phyloP scores from a whole-genome alignment of 2,888 invertebrate genomes.

The Gisinianus flammeolus region DNA sequence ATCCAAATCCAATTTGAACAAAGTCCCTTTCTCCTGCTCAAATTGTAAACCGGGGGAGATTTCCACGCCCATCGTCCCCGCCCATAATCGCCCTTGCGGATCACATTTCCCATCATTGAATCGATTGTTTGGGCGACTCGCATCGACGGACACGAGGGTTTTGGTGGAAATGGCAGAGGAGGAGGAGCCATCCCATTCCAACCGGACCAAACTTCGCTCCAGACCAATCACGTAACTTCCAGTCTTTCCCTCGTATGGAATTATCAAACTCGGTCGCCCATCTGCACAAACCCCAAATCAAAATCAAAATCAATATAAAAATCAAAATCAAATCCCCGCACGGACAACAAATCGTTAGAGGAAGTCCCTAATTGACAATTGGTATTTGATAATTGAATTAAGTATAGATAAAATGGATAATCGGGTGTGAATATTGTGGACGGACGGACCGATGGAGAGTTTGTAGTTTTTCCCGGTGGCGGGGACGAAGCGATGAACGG shows the following conservation, averaged over 20 bases:
- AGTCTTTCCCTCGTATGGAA: constrained; percentile 69
- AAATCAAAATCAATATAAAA: neutral
- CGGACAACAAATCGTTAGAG: no score
- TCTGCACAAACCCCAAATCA: constrained; percentile 35
- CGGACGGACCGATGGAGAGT: constrained; percentile 50
- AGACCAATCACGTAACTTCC: constrained; percentile 71
- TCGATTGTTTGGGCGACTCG: constrained; percentile 66
- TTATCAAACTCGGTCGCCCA: constrained; percentile 66
- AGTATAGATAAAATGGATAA: neutral
- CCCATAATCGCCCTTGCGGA: constrained; percentile 74
- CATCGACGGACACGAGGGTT: constrained; percentile 67
- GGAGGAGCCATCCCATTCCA: constrained; percentile 71
- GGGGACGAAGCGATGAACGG: constrained; percentile 51
- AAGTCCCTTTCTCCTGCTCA: constrained; percentile 50
- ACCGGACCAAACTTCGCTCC: constrained; percentile 67
- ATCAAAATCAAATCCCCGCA: neutral
- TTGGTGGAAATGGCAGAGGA: constrained; percentile 61
- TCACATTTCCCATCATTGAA: constrained; percentile 83
- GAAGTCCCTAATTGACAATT: no score
- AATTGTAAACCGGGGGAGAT: constrained; percentile 45
- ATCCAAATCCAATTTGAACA: constrained; percentile 51
- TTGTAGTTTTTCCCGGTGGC: constrained; percentile 49
- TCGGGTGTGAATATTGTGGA: no score
- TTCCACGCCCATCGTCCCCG: constrained; percentile 63
- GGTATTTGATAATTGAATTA: neutral